These are phyloP conservation scores for Phyllostomus hastatus DNA, from an alignment of 2,113 vertebrate genomes.

Conservation along the genomic window DNA sequence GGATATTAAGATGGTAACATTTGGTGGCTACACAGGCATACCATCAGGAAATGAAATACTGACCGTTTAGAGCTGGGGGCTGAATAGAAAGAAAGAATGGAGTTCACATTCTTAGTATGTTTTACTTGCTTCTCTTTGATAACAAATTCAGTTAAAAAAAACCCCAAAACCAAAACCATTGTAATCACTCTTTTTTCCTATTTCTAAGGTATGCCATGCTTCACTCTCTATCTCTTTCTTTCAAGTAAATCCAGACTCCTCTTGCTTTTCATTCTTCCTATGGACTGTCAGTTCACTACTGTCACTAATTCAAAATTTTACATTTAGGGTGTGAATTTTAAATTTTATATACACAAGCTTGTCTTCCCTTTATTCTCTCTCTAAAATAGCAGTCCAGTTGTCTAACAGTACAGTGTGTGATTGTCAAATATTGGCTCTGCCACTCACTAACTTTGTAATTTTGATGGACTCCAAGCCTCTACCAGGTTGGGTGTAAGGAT, in stretches of 20 bases:
- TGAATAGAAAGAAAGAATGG: background rate
- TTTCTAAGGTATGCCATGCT: background rate
- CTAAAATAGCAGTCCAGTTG: background rate
- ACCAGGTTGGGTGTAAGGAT: background rate
- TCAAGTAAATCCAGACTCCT: background rate
- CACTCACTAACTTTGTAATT: background rate
- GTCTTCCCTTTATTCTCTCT: background rate
- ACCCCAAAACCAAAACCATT: background rate
- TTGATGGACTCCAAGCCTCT: background rate
- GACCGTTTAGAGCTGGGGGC: background rate
- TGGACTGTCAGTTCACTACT: background rate
- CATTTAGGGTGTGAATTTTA: background rate
- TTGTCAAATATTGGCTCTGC: background rate
- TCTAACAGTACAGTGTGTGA: background rate
- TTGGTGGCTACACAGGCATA: background rate
- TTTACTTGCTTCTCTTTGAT: background rate
- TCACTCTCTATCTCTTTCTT: background rate
- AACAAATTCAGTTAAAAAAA: background rate
- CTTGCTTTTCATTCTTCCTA: background rate
- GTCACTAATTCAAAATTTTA: background rate
- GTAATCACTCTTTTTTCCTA: background rate
- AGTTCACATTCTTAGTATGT: background rate
- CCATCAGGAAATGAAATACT: slow-evolving; percentile 22
- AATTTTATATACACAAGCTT: background rate
- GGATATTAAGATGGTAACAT: slow-evolving; percentile 26